A percentile compares a stretch with the other conserved stretches of the same genome.
phyloP scores from a whole-genome alignment of 2,113 vertebrate genomes.

The Oreotragus oreotragus region DNA sequence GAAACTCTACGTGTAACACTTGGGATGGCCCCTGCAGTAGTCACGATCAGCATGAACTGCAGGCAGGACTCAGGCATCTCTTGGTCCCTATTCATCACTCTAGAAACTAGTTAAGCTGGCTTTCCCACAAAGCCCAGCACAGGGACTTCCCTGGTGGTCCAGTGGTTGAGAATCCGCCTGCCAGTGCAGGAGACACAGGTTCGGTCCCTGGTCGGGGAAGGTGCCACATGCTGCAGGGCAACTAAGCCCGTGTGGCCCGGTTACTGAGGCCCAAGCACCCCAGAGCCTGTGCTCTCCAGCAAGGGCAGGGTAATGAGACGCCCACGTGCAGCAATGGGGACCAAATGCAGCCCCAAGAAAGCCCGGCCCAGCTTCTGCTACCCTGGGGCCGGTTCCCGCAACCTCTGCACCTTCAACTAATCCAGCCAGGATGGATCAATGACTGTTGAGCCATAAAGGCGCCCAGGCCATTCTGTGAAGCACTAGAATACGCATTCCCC shows the following conservation, averaged over 20 bases:
- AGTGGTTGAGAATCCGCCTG: not conserved
- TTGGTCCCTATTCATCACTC: not conserved
- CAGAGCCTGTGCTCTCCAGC: not conserved
- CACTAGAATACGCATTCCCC: not conserved
- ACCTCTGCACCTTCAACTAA: not conserved
- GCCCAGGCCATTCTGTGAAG: not conserved
- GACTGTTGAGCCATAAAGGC: not conserved
- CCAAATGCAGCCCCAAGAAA: not conserved
- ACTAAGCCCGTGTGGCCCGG: not conserved
- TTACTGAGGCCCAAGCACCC: not conserved
- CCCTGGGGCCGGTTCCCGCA: not conserved
- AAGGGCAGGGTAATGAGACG: not conserved
- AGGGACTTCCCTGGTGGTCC: not conserved
- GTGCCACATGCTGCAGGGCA: not conserved
- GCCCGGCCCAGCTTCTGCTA: not conserved
- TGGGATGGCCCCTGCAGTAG: not conserved
- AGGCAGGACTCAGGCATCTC: not conserved
- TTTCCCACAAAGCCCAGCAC: not conserved
- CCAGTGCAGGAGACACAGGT: not conserved
- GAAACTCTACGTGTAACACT: not conserved
- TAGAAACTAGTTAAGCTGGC: not conserved
- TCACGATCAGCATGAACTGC: not conserved
- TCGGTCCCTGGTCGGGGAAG: not conserved
- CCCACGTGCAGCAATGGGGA: fast-evolving
- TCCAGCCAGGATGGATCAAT: not conserved